Conservation (phyloP, 2,888 invertebrate genomes). For the Ypsolopha scabrella region DNA sequence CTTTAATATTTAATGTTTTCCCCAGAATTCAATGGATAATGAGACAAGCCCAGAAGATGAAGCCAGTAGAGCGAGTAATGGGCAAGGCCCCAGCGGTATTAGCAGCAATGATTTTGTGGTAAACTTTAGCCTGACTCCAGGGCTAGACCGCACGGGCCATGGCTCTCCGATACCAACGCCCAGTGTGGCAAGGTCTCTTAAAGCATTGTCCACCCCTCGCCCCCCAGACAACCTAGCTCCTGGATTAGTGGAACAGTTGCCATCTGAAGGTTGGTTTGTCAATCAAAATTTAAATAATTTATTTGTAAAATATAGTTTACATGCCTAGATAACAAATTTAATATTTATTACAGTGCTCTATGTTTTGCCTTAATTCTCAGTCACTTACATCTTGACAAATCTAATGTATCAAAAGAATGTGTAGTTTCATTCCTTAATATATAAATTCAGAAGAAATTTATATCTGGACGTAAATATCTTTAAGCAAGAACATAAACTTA, state of each 20-base stretch:
- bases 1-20: constrained; percentile 4
- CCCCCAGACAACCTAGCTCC: constrained; percentile 71
- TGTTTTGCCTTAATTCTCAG: no score
- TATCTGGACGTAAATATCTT: no score
- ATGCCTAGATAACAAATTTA: no score
- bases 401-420: no score
- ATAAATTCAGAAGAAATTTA: no score
- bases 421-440: no score
- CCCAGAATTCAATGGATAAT: constrained; percentile 54
- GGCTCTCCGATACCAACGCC: constrained; percentile 60
- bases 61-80: constrained; percentile 43
- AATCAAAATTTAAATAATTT: no score
- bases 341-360: no score
- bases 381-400: no score
- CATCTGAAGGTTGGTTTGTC: constrained; percentile 73
- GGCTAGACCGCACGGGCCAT: constrained; percentile 15
- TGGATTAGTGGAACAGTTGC: constrained; percentile 76
- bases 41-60: constrained; percentile 62
- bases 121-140: neutral
- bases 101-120: constrained; percentile 12
- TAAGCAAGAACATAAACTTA: no score
- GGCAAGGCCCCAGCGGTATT: constrained; percentile 39
- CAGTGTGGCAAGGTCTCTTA: constrained; percentile 71
- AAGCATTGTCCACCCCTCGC: constrained; percentile 71
- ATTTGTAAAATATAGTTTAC: no score